Percentiles rank a stretch among this genome's conserved stretches.
Conservation (phyloP, 2,113 vertebrate species). For the Lichenostomus cassidix region DNA sequence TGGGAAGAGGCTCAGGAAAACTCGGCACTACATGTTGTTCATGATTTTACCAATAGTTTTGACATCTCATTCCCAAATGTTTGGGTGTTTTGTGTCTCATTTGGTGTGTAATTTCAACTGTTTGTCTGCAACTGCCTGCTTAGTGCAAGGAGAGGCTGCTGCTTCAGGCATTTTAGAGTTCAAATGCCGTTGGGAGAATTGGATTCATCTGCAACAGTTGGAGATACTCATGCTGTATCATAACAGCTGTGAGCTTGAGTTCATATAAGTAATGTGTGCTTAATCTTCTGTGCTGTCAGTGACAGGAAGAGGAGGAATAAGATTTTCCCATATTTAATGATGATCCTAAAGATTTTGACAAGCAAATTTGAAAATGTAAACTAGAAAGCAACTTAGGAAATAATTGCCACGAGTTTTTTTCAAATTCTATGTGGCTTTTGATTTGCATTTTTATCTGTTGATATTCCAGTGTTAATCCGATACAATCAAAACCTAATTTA, state of each 20-base stretch:
- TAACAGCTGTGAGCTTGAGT: conserved; percentile 51
- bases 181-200: background rate
- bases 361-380: background rate
- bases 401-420: background rate
- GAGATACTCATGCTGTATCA: conserved; percentile 1
- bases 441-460: background rate
- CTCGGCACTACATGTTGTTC: background rate
- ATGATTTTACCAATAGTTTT: background rate
- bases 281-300: conserved; percentile 17
- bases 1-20: background rate
- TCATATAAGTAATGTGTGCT: conserved; percentile 11
- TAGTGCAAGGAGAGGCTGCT: background rate
- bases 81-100: background rate
- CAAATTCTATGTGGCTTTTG: background rate
- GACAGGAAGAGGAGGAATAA: conserved; percentile 17
- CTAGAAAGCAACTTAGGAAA: background rate
- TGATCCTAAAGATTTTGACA: background rate
- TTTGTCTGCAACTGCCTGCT: background rate
- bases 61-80: background rate
- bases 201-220: conserved; percentile 19
- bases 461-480: background rate
- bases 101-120: background rate
- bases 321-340: background rate
- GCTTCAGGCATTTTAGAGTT: background rate
- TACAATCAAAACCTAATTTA: background rate